Evolutionary conservation across 2,888 invertebrate genomes (phyloP).

Genomic region (Byasa hedistus): DNA sequence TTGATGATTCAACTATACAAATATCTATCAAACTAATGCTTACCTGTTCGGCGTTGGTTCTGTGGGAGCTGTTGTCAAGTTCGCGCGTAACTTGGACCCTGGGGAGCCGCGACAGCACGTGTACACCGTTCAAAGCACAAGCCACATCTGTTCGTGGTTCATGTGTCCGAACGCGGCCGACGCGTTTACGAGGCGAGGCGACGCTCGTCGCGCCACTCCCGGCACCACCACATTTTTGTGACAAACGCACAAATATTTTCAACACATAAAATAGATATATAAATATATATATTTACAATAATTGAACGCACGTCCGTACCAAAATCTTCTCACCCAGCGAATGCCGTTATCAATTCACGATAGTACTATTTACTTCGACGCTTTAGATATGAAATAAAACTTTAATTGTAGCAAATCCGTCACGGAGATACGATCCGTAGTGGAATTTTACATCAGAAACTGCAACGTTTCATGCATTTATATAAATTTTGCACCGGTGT

Average conservation of each 20-base stretch:
- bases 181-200: constrained; percentile 53
- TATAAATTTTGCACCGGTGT: constrained; percentile 15
- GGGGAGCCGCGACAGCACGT: constrained; percentile 21
- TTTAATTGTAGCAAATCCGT: constrained; percentile 40
- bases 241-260: constrained; percentile 32
- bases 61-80: constrained; percentile 10
- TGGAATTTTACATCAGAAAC: constrained; percentile 57
- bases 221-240: constrained; percentile 64
- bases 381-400: constrained; percentile 39
- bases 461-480: constrained; percentile 26
- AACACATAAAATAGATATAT: constrained; percentile 28
- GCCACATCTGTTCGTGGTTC: constrained; percentile 42
- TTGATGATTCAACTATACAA: constrained; percentile 21
- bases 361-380: constrained; percentile 46
- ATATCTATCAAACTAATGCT: constrained; percentile 26
- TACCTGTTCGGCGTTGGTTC: constrained; percentile 23
- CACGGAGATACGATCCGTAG: constrained; percentile 40
- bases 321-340: constrained; percentile 46
- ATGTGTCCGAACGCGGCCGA: constrained; percentile 17
- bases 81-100: constrained; percentile 19
- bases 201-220: constrained; percentile 60
- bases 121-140: constrained; percentile 26
- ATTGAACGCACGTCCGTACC: constrained; percentile 48
- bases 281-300: constrained; percentile 29
- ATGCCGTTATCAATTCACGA: constrained; percentile 48